phyloP scores from a whole-genome alignment of 1,140 invertebrate genomes.

The Drosophila sulfurigaster region DNA sequence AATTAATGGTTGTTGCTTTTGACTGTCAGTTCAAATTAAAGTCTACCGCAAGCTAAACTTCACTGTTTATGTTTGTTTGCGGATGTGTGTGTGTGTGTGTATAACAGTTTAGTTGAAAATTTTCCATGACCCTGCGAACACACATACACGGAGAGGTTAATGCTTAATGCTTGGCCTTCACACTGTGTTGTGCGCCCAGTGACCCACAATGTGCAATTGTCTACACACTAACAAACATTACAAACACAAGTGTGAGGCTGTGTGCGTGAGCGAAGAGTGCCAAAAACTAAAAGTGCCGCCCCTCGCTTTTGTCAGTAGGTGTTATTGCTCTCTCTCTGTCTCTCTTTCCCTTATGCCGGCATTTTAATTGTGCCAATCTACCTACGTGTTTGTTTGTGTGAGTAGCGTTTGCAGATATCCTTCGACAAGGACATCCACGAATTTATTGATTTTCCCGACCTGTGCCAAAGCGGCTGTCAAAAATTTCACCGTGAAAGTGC shows the following conservation, averaged over 20 bases:
- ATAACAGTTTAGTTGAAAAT: slow-evolving; percentile 19
- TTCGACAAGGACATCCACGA: slow-evolving; percentile 57
- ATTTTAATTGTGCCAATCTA: slow-evolving; percentile 35
- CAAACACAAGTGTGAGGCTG: not conserved
- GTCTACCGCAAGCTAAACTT: not conserved
- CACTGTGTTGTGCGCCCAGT: slow-evolving; percentile 37
- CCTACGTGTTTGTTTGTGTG: not conserved
- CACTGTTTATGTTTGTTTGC: slow-evolving; percentile 9
- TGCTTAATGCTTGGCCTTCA: slow-evolving; percentile 31
- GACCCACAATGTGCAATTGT: slow-evolving; percentile 47
- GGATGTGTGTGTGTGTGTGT: slow-evolving; percentile 18
- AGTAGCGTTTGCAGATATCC: slow-evolving; percentile 39
- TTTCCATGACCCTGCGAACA: slow-evolving; percentile 35
- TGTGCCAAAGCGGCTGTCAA: not conserved
- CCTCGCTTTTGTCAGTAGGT: slow-evolving; percentile 11
- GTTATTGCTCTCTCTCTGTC: slow-evolving; percentile 9
- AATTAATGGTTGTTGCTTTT: slow-evolving; percentile 6
- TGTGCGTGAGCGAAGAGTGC: slow-evolving; percentile 14
- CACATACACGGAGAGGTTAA: slow-evolving; percentile 10
- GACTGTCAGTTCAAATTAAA: slow-evolving; percentile 8
- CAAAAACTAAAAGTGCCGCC: not conserved
- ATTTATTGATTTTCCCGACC: slow-evolving; percentile 59
- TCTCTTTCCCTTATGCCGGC: slow-evolving; percentile 26
- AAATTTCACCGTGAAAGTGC: not conserved
- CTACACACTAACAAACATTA: slow-evolving; percentile 8